These are phyloP conservation scores for Periphyllus acericola DNA, from an alignment of 2,888 invertebrate species.

Conservation along the genomic window DNA sequence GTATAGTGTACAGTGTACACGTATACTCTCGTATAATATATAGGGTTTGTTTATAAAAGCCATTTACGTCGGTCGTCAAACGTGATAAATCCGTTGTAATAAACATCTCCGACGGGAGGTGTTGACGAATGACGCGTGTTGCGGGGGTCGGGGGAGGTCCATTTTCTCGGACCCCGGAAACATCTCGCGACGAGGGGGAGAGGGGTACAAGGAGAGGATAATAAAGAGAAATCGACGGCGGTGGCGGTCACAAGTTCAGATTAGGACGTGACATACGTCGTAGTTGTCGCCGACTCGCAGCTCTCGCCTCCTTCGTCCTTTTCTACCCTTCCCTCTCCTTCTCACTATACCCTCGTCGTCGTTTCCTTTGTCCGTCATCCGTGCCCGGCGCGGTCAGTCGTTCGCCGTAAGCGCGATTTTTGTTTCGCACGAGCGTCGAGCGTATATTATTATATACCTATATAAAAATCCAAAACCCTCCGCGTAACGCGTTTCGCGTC, in stretches of 20 bases:
- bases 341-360: no score
- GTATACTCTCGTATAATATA: not conserved
- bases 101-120: constrained; percentile 18
- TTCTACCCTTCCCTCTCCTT: not conserved
- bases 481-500: not conserved
- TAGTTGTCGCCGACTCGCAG: not conserved
- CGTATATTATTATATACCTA: constrained; percentile 12
- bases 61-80: constrained; percentile 18
- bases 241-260: constrained; percentile 23
- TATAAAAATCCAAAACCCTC: constrained; percentile 25
- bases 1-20: no score
- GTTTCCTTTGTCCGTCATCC: no score
- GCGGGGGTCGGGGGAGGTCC: not conserved
- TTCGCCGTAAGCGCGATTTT: constrained; percentile 9
- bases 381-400: not conserved
- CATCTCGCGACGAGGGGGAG: not conserved
- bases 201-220: not conserved
- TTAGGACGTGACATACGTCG: constrained; percentile 49
- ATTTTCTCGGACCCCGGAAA: not conserved
- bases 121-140: not conserved
- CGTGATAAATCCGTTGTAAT: constrained; percentile 46
- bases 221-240: constrained; percentile 56
- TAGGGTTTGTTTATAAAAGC: constrained; percentile 50
- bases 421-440: constrained; percentile 3
- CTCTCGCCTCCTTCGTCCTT: not conserved